phyloP scores from a whole-genome alignment of 2,888 invertebrate genomes.

The Eutolmus rufibarbis region DNA sequence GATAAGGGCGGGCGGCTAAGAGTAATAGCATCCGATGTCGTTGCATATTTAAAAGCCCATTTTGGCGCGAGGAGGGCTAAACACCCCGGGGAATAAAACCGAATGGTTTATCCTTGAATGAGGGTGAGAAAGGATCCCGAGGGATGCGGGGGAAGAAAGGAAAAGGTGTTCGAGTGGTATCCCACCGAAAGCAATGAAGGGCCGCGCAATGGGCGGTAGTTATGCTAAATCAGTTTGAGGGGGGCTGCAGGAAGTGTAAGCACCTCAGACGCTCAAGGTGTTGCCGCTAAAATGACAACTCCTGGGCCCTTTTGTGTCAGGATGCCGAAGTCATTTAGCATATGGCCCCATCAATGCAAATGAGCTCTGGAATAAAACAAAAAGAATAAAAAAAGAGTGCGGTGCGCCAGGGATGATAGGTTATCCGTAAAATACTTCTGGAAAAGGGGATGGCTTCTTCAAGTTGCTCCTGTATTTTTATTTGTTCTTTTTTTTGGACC shows the following conservation, averaged over 20 bases:
- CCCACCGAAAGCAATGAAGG: neutral
- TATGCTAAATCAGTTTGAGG: conserved; percentile 25
- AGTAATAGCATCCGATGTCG: conserved; percentile 33
- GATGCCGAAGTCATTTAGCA: conserved; percentile 21
- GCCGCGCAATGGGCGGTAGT: conserved; percentile 13
- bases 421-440: neutral
- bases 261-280: neutral
- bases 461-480: neutral
- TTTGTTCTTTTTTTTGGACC: neutral
- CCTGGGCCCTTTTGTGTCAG: neutral
- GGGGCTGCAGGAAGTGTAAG: neutral
- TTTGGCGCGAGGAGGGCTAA: conserved; percentile 1
- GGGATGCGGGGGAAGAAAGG: neutral
- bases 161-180: neutral
- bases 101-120: neutral
- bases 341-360: conserved; percentile 32
- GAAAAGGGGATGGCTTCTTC: neutral
- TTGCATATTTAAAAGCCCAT: conserved; percentile 35
- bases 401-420: conserved; percentile 6
- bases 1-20: conserved; percentile 12
- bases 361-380: neutral
- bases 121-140: neutral
- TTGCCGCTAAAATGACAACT: neutral
- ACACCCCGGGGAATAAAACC: neutral
- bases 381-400: neutral